Evolutionary conservation across 2,888 invertebrate species (phyloP).

Genomic region (Anthophora plumipes): DNA sequence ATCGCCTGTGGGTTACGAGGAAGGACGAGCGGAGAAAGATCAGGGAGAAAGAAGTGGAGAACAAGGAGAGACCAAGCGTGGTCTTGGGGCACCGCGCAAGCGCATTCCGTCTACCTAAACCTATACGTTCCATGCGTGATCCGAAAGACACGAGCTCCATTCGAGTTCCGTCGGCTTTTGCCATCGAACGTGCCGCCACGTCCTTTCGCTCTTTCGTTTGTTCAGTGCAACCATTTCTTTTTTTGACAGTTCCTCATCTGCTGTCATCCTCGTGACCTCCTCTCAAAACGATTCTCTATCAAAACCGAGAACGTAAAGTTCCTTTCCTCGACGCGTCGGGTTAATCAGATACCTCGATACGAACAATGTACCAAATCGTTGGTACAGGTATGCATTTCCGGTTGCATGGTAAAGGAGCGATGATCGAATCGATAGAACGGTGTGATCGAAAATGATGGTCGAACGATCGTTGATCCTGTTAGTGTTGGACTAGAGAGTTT

Average conservation of each 20-base stretch:
- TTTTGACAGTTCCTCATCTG: not conserved
- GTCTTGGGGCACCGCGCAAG: constrained; percentile 76
- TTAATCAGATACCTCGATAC: not conserved
- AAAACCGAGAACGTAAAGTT: no score
- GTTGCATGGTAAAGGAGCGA: constrained; percentile 15
- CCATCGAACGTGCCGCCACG: constrained; percentile 65
- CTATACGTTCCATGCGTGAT: constrained; percentile 66
- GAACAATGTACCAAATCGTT: not conserved
- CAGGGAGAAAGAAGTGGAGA: constrained; percentile 55
- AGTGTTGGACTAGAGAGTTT: constrained; percentile 10
- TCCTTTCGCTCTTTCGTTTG: constrained; percentile 13
- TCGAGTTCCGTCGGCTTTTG: constrained; percentile 73
- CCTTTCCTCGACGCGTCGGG: no score
- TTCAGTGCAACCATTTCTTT: not conserved
- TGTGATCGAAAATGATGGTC: constrained; percentile 41
- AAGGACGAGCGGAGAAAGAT: constrained; percentile 47
- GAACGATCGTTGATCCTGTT: constrained; percentile 41
- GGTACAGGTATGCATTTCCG: constrained; percentile 12
- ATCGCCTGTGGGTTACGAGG: constrained; percentile 23
- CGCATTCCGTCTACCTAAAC: constrained; percentile 69
- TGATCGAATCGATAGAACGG: constrained; percentile 17
- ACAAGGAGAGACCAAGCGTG: constrained; percentile 59
- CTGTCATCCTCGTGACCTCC: not conserved
- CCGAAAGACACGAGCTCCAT: constrained; percentile 71
- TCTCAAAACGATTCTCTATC: not conserved